phyloP scores from a whole-genome alignment of 2,113 vertebrate species.

The Elachura formosa region DNA sequence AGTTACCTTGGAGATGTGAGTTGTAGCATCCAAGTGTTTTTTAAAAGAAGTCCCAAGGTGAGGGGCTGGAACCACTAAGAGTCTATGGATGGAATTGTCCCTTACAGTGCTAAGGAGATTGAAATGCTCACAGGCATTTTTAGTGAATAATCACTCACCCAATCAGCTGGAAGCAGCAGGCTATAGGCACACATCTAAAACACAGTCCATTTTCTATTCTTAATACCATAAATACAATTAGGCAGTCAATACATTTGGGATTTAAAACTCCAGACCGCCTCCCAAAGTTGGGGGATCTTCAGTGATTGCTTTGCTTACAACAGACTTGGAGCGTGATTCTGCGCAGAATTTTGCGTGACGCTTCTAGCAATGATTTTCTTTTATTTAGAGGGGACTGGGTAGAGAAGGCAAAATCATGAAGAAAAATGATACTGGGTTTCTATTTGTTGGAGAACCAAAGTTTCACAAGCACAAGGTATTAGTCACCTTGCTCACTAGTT shows the following conservation, averaged over 20 bases:
- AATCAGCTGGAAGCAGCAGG: background rate
- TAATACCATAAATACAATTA: background rate
- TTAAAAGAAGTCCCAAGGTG: background rate
- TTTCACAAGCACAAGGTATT: background rate
- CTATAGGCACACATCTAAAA: background rate
- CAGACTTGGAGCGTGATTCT: background rate
- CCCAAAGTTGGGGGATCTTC: background rate
- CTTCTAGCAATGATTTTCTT: background rate
- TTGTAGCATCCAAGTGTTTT: background rate
- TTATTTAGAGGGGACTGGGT: background rate
- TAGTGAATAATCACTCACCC: background rate
- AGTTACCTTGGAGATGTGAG: background rate
- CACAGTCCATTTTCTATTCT: background rate
- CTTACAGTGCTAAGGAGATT: background rate
- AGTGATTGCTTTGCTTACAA: background rate
- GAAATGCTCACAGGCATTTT: background rate
- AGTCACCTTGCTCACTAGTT: background rate
- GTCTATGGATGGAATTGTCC: background rate
- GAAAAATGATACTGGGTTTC: background rate
- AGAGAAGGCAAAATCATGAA: background rate
- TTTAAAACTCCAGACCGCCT: background rate
- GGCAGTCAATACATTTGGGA: background rate
- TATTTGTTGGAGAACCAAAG: background rate
- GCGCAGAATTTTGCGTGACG: background rate
- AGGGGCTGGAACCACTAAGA: background rate